Evolutionary conservation across 1,140 invertebrate species (phyloP).

Genomic region (Lepidurus arcticus): DNA sequence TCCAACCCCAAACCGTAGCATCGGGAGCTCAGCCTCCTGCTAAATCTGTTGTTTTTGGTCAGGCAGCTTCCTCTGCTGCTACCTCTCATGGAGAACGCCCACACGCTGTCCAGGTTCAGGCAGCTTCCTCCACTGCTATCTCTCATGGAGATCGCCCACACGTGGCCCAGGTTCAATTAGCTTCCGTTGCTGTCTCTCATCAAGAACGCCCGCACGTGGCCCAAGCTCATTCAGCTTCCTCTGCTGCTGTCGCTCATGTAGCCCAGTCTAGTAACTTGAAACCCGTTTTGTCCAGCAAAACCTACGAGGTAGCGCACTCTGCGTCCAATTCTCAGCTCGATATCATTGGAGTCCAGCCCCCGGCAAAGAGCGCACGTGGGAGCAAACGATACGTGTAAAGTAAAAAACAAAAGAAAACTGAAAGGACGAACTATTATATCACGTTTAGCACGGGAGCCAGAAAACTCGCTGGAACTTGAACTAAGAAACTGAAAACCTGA

Average conservation of each 20-base stretch:
- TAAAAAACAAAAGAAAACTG: not conserved
- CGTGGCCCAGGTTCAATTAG: not conserved
- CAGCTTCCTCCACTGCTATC: not conserved
- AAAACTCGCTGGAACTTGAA: conserved; percentile 9
- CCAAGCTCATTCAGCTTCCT: not conserved
- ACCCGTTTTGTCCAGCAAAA: not conserved
- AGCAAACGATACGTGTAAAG: conserved; percentile 11
- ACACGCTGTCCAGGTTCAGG: not conserved
- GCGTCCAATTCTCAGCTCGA: not conserved
- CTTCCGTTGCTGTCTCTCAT: not conserved
- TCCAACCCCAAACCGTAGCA: not conserved
- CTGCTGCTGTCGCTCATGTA: not conserved
- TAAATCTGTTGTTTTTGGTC: not conserved
- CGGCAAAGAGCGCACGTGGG: not conserved
- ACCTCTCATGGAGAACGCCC: not conserved
- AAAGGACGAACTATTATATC: not conserved
- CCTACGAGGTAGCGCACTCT: not conserved
- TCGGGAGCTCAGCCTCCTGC: not conserved
- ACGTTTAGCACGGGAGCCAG: not conserved
- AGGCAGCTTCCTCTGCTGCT: not conserved
- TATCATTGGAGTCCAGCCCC: not conserved
- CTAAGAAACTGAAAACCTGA: not conserved
- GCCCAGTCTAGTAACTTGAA: not conserved
- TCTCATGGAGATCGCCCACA: not conserved
- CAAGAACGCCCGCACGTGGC: not conserved